Conservation (phyloP, 2,888 invertebrate genomes). For the Chalcosyrphus nemorum region DNA sequence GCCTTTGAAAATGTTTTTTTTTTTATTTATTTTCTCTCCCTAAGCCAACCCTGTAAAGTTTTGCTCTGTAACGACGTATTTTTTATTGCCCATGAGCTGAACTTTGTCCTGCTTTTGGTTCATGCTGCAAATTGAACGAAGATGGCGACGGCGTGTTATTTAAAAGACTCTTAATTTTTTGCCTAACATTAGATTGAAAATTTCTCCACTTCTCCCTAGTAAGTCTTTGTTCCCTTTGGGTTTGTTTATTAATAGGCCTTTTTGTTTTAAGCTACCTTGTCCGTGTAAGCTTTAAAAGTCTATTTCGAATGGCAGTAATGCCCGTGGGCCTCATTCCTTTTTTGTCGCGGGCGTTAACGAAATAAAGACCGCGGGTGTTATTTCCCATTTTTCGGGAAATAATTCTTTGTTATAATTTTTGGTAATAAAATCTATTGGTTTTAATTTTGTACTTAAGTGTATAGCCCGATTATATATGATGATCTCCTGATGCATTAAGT, state of each 20-base stretch:
- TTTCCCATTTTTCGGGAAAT: no score
- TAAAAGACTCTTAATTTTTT: not conserved
- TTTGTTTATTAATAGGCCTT: not conserved
- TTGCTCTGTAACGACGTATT: not conserved
- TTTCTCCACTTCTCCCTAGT: not conserved
- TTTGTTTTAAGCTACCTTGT: not conserved
- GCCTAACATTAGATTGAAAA: not conserved
- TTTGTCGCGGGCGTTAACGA: no score
- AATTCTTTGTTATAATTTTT: not conserved
- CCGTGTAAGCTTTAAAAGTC: not conserved
- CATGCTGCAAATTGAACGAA: not conserved
- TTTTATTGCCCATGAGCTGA: not conserved
- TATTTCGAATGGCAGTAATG: no score
- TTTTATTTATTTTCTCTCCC: not conserved
- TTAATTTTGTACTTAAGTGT: not conserved
- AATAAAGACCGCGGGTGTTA: no score
- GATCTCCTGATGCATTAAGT: not conserved
- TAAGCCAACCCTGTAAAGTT: not conserved
- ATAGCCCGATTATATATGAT: not conserved
- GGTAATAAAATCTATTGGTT: not conserved
- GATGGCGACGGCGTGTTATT: not conserved
- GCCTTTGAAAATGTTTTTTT: conserved; percentile 1
- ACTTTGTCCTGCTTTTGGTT: not conserved
- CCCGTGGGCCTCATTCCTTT: no score
- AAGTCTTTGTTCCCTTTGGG: not conserved